A percentile compares a stretch with the other conserved stretches of the same genome.
These are phyloP conservation scores for Puffinus mauretanicus DNA, from an alignment of 2,113 vertebrate genomes.

Conservation along the genomic window DNA sequence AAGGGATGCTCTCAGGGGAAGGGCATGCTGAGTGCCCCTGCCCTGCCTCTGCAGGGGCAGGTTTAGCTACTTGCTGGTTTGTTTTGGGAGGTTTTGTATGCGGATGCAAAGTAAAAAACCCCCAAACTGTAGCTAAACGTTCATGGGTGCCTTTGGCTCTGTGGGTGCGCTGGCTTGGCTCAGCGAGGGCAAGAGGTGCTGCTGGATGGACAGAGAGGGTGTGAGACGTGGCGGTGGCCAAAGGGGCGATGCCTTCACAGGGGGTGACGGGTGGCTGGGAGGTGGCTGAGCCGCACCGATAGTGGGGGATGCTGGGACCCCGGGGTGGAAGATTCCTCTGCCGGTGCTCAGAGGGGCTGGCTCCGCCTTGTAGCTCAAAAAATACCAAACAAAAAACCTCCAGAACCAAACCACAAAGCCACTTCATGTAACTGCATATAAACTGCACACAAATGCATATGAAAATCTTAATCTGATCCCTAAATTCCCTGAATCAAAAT, in stretches of 20 bases:
- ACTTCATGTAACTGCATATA: background rate
- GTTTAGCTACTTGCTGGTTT: background rate
- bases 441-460: background rate
- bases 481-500: background rate
- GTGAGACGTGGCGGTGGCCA: accelerated
- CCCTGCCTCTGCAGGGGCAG: background rate
- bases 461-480: background rate
- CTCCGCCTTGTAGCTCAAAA: background rate
- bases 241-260: background rate
- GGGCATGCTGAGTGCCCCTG: too few species aligned
- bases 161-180: background rate
- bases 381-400: background rate
- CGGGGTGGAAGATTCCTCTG: too few species aligned
- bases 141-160: accelerated
- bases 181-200: accelerated
- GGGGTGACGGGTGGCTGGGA: accelerated
- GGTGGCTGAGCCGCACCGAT: background rate
- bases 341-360: background rate
- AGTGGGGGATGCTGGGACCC: background rate
- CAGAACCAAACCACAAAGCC: background rate
- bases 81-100: background rate
- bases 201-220: accelerated
- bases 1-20: too few species aligned
- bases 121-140: background rate
- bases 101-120: background rate